Evolutionary conservation across 2,797 vertebrate species (phyloP).

Genomic region (Darevskia mixta): DNA sequence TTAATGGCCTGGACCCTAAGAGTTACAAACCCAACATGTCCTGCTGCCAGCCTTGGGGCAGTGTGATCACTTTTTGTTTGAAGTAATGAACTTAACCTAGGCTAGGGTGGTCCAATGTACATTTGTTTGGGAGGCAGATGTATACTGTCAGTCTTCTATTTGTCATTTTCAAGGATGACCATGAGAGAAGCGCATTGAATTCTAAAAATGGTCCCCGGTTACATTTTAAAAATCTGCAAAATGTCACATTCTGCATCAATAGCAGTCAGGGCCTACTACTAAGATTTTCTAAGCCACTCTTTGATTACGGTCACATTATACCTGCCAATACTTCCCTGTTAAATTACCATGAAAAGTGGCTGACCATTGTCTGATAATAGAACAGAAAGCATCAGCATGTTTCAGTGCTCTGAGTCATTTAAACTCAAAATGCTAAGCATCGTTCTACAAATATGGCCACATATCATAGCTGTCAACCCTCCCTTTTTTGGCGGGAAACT

Average conservation of each 20-base stretch:
- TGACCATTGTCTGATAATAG: constrained; percentile 32
- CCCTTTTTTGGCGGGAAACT: too few relatives aligned
- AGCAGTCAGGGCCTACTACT: background rate
- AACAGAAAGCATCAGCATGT: background rate
- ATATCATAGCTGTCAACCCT: too few relatives aligned
- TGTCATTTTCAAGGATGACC: background rate
- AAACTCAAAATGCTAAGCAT: background rate
- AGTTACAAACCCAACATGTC: too few relatives aligned
- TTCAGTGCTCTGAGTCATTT: background rate
- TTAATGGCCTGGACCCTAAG: too few relatives aligned
- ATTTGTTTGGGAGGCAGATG: too few relatives aligned
- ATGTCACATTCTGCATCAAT: background rate
- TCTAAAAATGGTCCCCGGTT: background rate
- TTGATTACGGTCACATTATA: constrained; percentile 6
- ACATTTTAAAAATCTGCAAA: background rate
- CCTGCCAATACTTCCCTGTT: constrained; percentile 27
- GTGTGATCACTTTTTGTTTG: too few relatives aligned
- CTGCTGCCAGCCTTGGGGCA: too few relatives aligned
- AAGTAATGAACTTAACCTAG: too few relatives aligned
- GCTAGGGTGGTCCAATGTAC: too few relatives aligned
- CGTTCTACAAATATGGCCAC: background rate
- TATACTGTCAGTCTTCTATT: too few relatives aligned
- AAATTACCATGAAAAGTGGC: constrained; percentile 49
- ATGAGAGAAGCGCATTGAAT: background rate
- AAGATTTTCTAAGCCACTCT: constrained; percentile 13